Conservation (phyloP, 2,797 vertebrate species). For the Urosaurus nigricauda region DNA sequence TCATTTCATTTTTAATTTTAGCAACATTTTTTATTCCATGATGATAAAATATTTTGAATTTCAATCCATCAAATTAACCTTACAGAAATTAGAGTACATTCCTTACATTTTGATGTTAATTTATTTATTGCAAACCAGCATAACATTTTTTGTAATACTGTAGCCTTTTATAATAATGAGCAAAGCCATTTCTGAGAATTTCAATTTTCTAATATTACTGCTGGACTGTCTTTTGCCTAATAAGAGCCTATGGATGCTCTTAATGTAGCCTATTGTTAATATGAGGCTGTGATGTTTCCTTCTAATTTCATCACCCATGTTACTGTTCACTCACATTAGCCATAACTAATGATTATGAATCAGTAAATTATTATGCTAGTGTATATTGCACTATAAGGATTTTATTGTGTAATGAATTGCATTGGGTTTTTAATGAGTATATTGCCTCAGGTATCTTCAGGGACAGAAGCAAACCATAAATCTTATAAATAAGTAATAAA, state of each 20-base stretch:
- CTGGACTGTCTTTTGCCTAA: not conserved
- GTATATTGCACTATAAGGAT: conserved; percentile 5
- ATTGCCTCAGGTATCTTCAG: not conserved
- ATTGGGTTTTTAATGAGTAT: not conserved
- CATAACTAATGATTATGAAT: conserved; percentile 9
- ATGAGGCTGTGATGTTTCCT: not conserved
- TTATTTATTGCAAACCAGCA: not conserved
- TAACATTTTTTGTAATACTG: no score
- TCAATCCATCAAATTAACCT: not conserved
- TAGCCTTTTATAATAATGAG: not conserved
- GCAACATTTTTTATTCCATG: not conserved
- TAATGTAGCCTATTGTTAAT: not conserved
- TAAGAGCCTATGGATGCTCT: not conserved
- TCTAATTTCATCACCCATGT: not conserved
- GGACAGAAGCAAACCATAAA: not conserved
- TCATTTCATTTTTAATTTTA: not conserved
- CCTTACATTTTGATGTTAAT: not conserved
- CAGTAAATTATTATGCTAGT: not conserved
- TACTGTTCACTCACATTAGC: not conserved
- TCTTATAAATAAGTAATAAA: conserved; percentile 14
- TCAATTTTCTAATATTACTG: not conserved
- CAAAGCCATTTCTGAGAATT: not conserved
- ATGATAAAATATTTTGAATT: not conserved
- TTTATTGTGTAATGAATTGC: conserved; percentile 17
- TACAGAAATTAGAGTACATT: not conserved